Evolutionary conservation across 2,888 invertebrate genomes (phyloP).

Genomic region (Drosophila recens): DNA sequence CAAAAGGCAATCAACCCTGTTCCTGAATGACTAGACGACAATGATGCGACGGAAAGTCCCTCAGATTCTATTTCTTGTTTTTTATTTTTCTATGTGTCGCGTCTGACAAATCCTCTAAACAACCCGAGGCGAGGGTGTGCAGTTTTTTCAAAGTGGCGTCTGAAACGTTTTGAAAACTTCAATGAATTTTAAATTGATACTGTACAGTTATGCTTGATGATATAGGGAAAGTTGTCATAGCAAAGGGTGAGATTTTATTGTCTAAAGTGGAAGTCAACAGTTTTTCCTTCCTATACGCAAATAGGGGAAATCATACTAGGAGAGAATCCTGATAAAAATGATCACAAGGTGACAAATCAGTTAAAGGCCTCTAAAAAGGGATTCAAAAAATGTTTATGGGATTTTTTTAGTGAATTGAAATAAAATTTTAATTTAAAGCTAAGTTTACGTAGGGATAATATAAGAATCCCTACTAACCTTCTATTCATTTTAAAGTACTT

Average conservation of each 20-base stretch:
- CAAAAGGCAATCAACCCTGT: slow-evolving; percentile 77
- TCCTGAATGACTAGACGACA: slow-evolving; percentile 48
- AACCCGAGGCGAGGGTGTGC: slow-evolving; percentile 61
- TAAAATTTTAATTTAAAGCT: neutral
- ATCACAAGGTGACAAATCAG: neutral
- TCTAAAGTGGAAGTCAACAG: slow-evolving; percentile 17
- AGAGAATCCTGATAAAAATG: neutral
- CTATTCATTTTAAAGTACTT: neutral
- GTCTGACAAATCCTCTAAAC: slow-evolving; percentile 75
- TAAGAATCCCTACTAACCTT: neutral
- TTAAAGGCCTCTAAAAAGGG: neutral
- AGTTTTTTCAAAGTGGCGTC: slow-evolving; percentile 43
- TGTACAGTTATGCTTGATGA: slow-evolving; percentile 35
- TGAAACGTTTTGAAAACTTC: slow-evolving; percentile 64
- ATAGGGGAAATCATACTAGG: neutral
- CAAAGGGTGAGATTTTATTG: slow-evolving; percentile 1
- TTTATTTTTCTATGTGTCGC: slow-evolving; percentile 39
- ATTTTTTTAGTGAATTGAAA: neutral
- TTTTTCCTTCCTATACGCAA: slow-evolving; percentile 2
- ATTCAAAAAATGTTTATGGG: no score
- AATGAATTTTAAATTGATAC: slow-evolving; percentile 79
- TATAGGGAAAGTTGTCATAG: slow-evolving; percentile 17
- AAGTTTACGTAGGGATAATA: neutral
- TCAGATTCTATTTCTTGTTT: slow-evolving; percentile 12
- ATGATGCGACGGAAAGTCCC: slow-evolving; percentile 60